Conservation (phyloP, 2,113 vertebrate genomes). For the Numida meleagris region DNA sequence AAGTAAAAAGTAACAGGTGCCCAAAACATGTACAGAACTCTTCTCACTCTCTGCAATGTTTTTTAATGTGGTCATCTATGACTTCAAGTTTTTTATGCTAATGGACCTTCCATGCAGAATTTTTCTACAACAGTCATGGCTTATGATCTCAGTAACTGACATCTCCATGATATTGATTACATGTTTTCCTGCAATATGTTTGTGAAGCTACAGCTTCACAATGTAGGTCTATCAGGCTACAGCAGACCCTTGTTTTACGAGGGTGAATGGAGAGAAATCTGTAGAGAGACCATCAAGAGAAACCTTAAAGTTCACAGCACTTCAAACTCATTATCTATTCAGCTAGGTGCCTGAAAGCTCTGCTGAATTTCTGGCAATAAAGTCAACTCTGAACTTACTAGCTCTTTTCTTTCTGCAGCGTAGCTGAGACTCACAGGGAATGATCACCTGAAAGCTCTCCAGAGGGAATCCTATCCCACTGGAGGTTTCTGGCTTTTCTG, state of each 20-base stretch:
- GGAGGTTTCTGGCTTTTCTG: neutral
- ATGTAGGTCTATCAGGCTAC: too few species aligned
- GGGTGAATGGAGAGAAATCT: neutral
- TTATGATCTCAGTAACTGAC: neutral
- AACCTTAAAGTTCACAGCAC: neutral
- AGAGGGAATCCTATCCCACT: neutral
- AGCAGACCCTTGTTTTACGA: neutral
- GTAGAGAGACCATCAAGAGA: neutral
- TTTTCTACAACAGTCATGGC: neutral
- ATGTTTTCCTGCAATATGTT: neutral
- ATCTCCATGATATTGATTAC: rapidly evolving
- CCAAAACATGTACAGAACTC: neutral
- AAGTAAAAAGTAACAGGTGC: neutral
- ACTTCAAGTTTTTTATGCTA: neutral
- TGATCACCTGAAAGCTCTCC: neutral
- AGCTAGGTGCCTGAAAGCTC: neutral
- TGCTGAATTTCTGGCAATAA: neutral
- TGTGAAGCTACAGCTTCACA: too few species aligned
- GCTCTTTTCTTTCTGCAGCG: neutral
- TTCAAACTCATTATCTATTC: neutral
- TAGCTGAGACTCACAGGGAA: neutral
- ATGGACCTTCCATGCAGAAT: neutral
- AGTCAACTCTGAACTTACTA: rapidly evolving
- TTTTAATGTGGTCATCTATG: neutral
- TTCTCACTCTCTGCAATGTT: neutral